Percentiles rank a stretch among this genome's conserved stretches.
These are phyloP conservation scores for Furcifer pardalis DNA, from an alignment of 2,797 vertebrate genomes.

Conservation along the genomic window DNA sequence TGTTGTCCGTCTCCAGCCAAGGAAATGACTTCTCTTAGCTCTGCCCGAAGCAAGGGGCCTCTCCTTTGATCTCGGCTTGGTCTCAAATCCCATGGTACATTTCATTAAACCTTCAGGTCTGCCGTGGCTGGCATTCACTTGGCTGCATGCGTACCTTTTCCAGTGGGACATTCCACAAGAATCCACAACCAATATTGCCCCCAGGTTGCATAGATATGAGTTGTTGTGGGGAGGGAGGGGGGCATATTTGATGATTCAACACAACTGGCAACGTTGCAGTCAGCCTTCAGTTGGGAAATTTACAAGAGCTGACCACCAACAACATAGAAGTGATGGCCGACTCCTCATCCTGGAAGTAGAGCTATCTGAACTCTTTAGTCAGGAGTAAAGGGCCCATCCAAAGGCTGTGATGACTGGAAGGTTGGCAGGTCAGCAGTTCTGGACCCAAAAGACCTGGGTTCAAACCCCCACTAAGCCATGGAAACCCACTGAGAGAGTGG, in stretches of 20 bases:
- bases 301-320: too few species aligned
- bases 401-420: too few species aligned
- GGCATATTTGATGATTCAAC: background rate
- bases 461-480: too few species aligned
- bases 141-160: background rate
- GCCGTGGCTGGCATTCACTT: background rate
- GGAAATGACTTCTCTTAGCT: conserved; percentile 58
- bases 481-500: too few species aligned
- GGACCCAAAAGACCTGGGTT: too few species aligned
- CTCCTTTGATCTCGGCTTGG: conserved; percentile 1
- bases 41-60: conserved; percentile 24
- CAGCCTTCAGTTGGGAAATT: too few species aligned
- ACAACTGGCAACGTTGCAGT: too few species aligned
- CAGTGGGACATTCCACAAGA: background rate
- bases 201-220: background rate
- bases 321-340: too few species aligned
- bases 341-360: too few species aligned
- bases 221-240: background rate
- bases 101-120: conserved; percentile 30
- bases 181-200: background rate
- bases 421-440: too few species aligned
- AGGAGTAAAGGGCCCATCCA: too few species aligned
- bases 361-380: too few species aligned
- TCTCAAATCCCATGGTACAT: background rate
- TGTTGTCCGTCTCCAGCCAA: background rate